These are phyloP conservation scores for Dasyprocta punctata DNA, from an alignment of 2,113 vertebrate species.

Conservation along the genomic window DNA sequence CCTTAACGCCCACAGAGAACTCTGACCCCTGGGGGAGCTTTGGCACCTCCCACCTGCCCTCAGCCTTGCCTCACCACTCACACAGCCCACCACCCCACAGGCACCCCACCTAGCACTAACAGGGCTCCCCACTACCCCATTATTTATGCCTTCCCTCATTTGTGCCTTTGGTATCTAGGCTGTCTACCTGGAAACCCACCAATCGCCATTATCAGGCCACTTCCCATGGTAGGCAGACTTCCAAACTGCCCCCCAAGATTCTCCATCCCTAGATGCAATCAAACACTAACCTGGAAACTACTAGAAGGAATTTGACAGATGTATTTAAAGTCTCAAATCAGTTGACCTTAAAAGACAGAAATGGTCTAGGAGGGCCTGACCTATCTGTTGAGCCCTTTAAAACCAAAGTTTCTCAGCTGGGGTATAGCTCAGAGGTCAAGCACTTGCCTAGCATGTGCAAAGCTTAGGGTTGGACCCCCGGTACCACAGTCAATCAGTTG, in stretches of 20 bases:
- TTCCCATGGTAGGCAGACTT: background rate
- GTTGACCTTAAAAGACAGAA: background rate
- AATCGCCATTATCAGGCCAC: background rate
- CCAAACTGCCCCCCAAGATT: background rate
- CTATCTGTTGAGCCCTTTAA: background rate
- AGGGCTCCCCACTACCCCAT: background rate
- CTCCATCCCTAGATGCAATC: background rate
- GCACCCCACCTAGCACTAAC: background rate
- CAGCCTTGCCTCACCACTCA: background rate
- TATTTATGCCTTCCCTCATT: background rate
- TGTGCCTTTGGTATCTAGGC: background rate
- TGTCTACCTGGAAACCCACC: background rate
- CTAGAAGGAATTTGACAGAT: background rate
- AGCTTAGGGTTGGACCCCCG: background rate
- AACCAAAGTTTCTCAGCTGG: background rate
- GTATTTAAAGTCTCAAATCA: background rate
- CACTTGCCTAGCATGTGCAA: background rate
- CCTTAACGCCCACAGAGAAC: background rate
- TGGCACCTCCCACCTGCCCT: background rate
- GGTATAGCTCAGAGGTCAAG: background rate
- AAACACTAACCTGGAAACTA: background rate
- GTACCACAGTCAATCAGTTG: background rate
- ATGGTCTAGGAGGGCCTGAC: background rate
- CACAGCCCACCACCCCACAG: background rate
- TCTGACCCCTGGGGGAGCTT: background rate